phyloP scores from a whole-genome alignment of 2,113 vertebrate species.

The Pongo abelii region DNA sequence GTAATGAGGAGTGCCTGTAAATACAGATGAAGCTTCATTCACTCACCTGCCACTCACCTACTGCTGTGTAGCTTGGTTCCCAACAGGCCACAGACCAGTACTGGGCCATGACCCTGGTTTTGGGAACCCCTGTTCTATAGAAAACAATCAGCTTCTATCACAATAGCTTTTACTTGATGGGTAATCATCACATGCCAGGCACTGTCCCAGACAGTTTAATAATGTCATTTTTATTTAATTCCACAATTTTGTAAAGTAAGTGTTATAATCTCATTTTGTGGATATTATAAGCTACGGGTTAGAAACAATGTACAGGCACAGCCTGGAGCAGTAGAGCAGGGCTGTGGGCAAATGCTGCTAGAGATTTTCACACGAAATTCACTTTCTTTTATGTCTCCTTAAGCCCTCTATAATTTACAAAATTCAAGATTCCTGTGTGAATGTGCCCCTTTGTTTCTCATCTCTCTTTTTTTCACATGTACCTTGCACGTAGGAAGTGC shows the following conservation, averaged over 20 bases:
- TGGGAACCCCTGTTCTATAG: not conserved
- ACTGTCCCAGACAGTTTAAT: not conserved
- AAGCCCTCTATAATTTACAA: not conserved
- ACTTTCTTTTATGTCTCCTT: not conserved
- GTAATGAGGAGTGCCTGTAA: too few species aligned
- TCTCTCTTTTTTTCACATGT: fast-evolving
- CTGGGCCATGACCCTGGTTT: too few species aligned
- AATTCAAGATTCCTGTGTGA: not conserved
- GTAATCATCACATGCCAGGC: not conserved
- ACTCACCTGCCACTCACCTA: too few species aligned
- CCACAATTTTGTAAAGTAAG: not conserved
- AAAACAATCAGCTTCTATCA: not conserved
- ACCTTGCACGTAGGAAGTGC: not conserved
- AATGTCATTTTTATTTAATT: not conserved
- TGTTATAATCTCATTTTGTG: not conserved
- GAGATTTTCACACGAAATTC: not conserved
- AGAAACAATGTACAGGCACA: not conserved
- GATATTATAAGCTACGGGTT: not conserved
- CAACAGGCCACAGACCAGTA: too few species aligned
- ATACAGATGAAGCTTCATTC: too few species aligned
- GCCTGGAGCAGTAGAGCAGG: not conserved
- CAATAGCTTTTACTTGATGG: not conserved
- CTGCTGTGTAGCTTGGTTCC: too few species aligned
- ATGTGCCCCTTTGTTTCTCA: not conserved
- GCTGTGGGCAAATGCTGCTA: not conserved